phyloP scores from a whole-genome alignment of 1,140 invertebrate genomes.

The Drosophila burlai region DNA sequence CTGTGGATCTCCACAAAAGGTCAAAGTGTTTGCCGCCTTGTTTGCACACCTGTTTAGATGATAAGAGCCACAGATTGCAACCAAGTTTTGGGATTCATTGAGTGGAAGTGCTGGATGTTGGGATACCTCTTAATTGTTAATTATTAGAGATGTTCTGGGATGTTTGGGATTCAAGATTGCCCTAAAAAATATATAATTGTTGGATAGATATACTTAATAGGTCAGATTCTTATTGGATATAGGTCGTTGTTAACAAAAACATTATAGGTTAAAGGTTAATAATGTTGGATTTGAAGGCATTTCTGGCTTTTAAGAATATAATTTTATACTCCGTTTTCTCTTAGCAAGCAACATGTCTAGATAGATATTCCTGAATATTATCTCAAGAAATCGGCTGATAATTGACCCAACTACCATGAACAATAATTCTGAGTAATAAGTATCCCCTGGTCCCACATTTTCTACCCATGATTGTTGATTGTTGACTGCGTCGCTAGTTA shows the following conservation, averaged over 20 bases:
- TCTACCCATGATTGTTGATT: slow-evolving; percentile 6
- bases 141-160: too few relatives aligned
- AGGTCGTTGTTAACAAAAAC: too few relatives aligned
- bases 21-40: slow-evolving; percentile 48
- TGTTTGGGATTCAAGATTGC: too few relatives aligned
- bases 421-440: slow-evolving; percentile 12
- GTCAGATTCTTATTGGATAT: too few relatives aligned
- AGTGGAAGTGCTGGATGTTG: slow-evolving; percentile 7
- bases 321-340: too few relatives aligned
- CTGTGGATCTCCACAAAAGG: slow-evolving; percentile 42
- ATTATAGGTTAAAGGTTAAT: too few relatives aligned
- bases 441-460: neutral
- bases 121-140: slow-evolving; percentile 1
- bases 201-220: too few relatives aligned
- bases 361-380: too few relatives aligned
- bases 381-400: neutral
- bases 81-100: slow-evolving; percentile 32
- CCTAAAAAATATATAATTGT: too few relatives aligned
- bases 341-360: too few relatives aligned
- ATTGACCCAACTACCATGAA: neutral
- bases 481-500: slow-evolving; percentile 66
- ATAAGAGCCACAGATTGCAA: slow-evolving; percentile 46
- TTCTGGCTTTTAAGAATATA: too few relatives aligned
- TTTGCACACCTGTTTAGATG: slow-evolving; percentile 32
- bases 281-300: too few relatives aligned